These are phyloP conservation scores for Trichopoda pennipes DNA, from an alignment of 2,888 invertebrate genomes.

Conservation along the genomic window DNA sequence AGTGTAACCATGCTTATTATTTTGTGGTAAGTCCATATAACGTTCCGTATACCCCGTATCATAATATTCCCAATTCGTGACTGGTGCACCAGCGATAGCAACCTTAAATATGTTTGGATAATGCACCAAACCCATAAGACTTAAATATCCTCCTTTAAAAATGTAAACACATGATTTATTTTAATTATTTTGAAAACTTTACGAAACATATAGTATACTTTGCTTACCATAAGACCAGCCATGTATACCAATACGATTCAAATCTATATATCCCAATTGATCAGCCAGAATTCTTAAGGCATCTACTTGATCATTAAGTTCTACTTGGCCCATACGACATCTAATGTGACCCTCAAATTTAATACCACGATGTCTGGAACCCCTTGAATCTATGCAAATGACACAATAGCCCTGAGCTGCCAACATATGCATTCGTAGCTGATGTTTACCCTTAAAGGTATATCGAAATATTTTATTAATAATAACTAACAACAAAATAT, in stretches of 20 bases:
- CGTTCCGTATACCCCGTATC: slow-evolving; percentile 99
- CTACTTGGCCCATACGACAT: slow-evolving; percentile 95
- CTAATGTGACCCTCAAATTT: slow-evolving; percentile 95
- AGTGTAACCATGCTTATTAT: slow-evolving; percentile 89
- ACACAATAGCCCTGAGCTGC: slow-evolving; percentile 98
- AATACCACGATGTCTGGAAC: slow-evolving; percentile 95
- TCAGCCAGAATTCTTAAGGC: slow-evolving; percentile 93
- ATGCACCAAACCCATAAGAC: slow-evolving; percentile 95
- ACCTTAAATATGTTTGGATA: slow-evolving; percentile 96
- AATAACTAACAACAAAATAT: background rate
- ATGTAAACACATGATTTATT: slow-evolving; percentile 6
- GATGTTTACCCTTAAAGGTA: slow-evolving; percentile 89
- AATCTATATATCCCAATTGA: slow-evolving; percentile 93
- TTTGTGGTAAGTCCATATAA: slow-evolving; percentile 94
- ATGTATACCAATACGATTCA: slow-evolving; percentile 95
- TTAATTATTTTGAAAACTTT: background rate
- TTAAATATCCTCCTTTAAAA: slow-evolving; percentile 91
- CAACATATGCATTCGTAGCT: slow-evolving; percentile 95
- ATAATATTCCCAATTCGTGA: slow-evolving; percentile 97
- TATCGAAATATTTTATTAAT: background rate
- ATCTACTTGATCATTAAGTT: slow-evolving; percentile 97
- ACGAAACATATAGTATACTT: background rate
- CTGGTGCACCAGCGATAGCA: slow-evolving; percentile 98
- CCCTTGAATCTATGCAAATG: slow-evolving; percentile 96
- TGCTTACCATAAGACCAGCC: slow-evolving; percentile 97